Base-by-base conservation (phyloP, 2,888 invertebrate genomes). In the Drosophila atripex region DNA sequence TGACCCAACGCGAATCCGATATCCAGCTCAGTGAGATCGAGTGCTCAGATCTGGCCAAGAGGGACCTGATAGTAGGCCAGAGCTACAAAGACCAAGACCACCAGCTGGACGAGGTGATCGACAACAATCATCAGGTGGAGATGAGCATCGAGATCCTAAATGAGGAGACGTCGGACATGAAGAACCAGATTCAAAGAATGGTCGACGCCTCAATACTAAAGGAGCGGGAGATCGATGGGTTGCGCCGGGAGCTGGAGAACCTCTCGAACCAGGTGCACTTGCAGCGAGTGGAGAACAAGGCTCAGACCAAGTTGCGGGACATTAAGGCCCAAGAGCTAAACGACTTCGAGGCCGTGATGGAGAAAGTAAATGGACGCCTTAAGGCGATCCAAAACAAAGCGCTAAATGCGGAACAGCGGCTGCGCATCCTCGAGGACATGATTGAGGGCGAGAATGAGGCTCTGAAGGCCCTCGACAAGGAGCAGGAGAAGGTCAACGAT, bases 1-100 rank as follows among this genome's bases (percentile, higher is more conserved):
- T 96, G 78, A 93, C 94, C 21, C 95, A 95, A 79, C 93, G 95
- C 1, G 95, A 96, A 79, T 92, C 92, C 6, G 94, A 95, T 46
- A 95, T 96, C 59, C 92, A 93, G 46, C 88, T 92, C 80, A 89
- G 92, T 71, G 93, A 94, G 92, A 92, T 59, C 9, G 88, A 89
- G 9, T 77, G 88, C 21, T 71, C 79, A 1, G 63, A 58, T 8
- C 68, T 89, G n/a, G 80, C 88, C 8, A 86, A 86, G 18, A 60
- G 84, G 8, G 84, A 91, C 0, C 76, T 89, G 1, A 84, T 89
- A 11, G 92, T 92, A 77, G 86, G 90, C 45, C 90, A 89, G 30
- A 88, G 89, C 11, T 88, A 93, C 5, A 91, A 92, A 18, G 92
- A 92, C 43, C 91, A 92, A 45, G 93, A 93, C 46, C 85, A 90